Conservation (phyloP, 2,797 vertebrate genomes). For the Chiroxiphia lanceolata region DNA sequence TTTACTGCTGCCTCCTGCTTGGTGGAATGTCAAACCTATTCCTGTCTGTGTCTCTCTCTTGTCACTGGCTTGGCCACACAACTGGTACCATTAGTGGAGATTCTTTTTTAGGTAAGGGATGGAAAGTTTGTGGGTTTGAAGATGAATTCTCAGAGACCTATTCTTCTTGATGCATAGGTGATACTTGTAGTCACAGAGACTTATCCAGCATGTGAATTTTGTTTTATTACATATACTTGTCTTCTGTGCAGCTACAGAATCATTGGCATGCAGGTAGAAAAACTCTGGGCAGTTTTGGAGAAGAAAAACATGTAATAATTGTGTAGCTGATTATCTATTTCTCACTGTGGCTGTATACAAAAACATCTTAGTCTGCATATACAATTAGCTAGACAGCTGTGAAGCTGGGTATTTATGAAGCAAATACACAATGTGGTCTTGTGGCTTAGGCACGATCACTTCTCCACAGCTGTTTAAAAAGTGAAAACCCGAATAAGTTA, state of each 20-base stretch:
- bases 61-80: not conserved
- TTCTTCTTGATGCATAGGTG: not conserved
- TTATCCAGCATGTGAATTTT: rapidly evolving
- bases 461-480: not conserved
- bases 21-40: not conserved
- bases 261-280: not conserved
- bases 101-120: not conserved
- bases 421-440: not conserved
- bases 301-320: not conserved
- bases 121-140: not conserved
- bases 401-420: not conserved
- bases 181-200: not conserved
- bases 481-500: not conserved
- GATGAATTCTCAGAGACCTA: not conserved
- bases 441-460: not conserved
- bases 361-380: not conserved
- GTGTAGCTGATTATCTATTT: not conserved
- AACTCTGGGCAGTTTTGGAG: not conserved
- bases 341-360: not conserved
- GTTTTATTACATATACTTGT: not conserved
- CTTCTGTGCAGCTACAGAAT: not conserved
- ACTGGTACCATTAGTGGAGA: not conserved
- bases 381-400: not conserved
- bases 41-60: not conserved
- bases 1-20: conserved; percentile 21